Conservation (phyloP, 2,113 vertebrate genomes). For the Formicarius rufipectus region DNA sequence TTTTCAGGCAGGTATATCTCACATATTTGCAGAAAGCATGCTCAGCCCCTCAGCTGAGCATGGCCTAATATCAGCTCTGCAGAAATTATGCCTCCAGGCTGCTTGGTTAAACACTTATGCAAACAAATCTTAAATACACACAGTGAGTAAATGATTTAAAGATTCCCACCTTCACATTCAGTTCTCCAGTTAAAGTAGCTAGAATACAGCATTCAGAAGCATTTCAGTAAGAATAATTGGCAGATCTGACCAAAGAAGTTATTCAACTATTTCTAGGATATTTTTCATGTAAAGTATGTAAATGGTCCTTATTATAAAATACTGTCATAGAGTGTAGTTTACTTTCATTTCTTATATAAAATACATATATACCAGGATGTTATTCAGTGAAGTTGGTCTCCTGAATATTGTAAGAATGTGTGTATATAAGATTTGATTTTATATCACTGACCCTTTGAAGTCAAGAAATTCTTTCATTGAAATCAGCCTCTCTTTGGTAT, state of each 20-base stretch:
- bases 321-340: neutral
- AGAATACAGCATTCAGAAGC: neutral
- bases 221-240: neutral
- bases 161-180: neutral
- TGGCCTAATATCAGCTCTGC: neutral
- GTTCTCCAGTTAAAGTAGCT: neutral
- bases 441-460: neutral
- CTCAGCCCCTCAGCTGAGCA: neutral
- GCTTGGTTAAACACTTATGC: neutral
- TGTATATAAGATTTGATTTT: neutral
- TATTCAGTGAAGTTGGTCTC: neutral
- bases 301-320: neutral
- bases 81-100: neutral
- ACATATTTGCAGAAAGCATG: neutral
- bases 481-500: neutral
- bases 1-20: neutral
- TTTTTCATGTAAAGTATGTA: neutral
- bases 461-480: neutral
- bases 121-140: neutral
- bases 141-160: neutral
- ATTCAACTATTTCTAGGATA: neutral
- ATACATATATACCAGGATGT: neutral
- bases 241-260: neutral
- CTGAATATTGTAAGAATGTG: neutral
- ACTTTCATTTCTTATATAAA: neutral